Conservation (phyloP, 2,888 invertebrate genomes). For the Baronia brevicornis region DNA sequence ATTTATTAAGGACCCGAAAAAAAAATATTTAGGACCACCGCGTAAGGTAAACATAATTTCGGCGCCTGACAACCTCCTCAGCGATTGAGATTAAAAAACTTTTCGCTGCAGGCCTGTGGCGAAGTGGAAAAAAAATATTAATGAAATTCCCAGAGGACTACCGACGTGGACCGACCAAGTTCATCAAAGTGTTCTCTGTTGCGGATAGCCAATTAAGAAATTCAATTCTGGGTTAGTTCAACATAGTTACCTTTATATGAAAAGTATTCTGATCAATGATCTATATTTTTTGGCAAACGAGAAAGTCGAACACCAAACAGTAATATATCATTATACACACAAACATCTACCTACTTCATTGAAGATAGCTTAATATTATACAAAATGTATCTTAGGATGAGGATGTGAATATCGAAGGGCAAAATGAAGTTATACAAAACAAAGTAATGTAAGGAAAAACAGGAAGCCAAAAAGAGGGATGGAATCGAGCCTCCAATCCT, state of each 20-base stretch:
- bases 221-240: conserved; percentile 40
- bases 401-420: too few relatives aligned
- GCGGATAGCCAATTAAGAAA: conserved; percentile 59
- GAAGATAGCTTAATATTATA: too few relatives aligned
- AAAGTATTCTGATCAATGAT: conserved; percentile 19
- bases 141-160: conserved; percentile 53
- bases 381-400: too few relatives aligned
- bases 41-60: conserved; percentile 46
- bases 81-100: conserved; percentile 65
- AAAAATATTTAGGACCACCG: conserved; percentile 33
- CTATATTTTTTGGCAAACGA: too few relatives aligned
- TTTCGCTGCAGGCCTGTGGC: conserved; percentile 40
- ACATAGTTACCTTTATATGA: conserved; percentile 14
- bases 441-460: too few relatives aligned
- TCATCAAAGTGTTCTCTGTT: conserved; percentile 55
- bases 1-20: conserved; percentile 32
- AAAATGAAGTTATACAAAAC: too few relatives aligned
- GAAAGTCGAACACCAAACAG: too few relatives aligned
- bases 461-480: too few relatives aligned
- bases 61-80: conserved; percentile 39
- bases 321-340: too few relatives aligned
- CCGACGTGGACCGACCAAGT: conserved; percentile 49
- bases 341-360: too few relatives aligned
- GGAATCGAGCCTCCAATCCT: too few relatives aligned
- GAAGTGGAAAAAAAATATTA: conserved; percentile 43